These are phyloP conservation scores for Lathamus discolor DNA, from an alignment of 2,113 vertebrate species.

Conservation along the genomic window DNA sequence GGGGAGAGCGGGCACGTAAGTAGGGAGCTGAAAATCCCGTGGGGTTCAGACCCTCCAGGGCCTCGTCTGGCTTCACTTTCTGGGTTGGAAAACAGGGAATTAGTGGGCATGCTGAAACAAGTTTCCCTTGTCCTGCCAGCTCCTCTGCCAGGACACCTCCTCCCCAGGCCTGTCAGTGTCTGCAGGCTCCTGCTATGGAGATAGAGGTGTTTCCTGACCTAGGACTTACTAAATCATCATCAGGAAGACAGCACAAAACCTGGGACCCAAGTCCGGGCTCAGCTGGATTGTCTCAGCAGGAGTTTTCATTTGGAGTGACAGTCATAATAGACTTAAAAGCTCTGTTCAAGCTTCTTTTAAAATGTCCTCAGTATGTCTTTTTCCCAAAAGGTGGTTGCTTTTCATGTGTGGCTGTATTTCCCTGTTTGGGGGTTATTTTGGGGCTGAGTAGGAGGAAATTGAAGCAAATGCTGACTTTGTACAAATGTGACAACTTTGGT, in stretches of 20 bases:
- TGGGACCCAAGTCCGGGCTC: accelerated
- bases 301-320: accelerated
- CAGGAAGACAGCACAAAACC: accelerated
- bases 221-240: accelerated
- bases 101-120: background rate
- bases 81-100: background rate
- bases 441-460: background rate
- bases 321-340: accelerated
- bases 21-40: background rate
- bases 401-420: background rate
- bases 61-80: accelerated
- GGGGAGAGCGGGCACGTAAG: background rate
- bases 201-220: accelerated
- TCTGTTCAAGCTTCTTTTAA: background rate
- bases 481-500: background rate
- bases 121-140: background rate
- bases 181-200: background rate
- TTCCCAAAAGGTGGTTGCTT: background rate
- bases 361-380: background rate
- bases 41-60: accelerated
- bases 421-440: background rate
- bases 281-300: background rate
- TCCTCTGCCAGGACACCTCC: background rate
- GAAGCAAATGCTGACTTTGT: background rate
- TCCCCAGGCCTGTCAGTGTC: background rate